These are phyloP conservation scores for Agonopterix subpropinquella DNA, from an alignment of 2,888 invertebrate species.

Conservation along the genomic window DNA sequence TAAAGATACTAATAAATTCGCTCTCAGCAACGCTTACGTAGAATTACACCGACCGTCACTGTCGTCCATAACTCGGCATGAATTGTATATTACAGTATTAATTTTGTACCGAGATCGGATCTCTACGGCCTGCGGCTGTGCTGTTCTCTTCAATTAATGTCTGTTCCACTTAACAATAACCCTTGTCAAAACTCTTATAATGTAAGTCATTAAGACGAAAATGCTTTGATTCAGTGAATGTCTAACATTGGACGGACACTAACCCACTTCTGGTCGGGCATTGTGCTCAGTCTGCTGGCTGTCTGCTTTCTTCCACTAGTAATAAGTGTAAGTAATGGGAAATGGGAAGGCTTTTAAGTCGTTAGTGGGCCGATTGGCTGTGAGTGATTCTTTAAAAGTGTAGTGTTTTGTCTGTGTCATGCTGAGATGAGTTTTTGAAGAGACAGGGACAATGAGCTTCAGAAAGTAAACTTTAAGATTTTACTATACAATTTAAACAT, in stretches of 20 bases:
- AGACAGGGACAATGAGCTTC: background rate
- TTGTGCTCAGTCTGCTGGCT: constrained; percentile 63
- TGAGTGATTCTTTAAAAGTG: background rate
- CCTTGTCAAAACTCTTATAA: too few species aligned
- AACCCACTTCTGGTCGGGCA: constrained; percentile 58
- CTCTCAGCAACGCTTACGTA: background rate
- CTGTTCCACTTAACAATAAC: too few species aligned
- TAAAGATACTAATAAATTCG: too few species aligned
- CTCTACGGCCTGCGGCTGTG: constrained; percentile 46
- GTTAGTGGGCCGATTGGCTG: constrained; percentile 39
- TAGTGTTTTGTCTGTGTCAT: background rate
- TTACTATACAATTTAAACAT: background rate
- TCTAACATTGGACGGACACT: too few species aligned
- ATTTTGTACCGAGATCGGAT: constrained; percentile 50
- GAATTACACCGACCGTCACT: constrained; percentile 1
- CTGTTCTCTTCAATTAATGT: constrained; percentile 62
- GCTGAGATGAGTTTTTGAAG: background rate
- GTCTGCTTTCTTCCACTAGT: constrained; percentile 68
- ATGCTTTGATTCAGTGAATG: too few species aligned
- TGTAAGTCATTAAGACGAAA: too few species aligned
- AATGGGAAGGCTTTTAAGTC: constrained; percentile 42
- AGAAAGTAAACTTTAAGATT: background rate
- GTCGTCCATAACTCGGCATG: constrained; percentile 24
- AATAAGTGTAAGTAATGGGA: constrained; percentile 57
- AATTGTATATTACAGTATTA: constrained; percentile 47